Percentiles rank a stretch among this genome's conserved stretches.
These are phyloP conservation scores for Lapara coniferarum DNA, from an alignment of 2,888 invertebrate genomes.

Conservation along the genomic window DNA sequence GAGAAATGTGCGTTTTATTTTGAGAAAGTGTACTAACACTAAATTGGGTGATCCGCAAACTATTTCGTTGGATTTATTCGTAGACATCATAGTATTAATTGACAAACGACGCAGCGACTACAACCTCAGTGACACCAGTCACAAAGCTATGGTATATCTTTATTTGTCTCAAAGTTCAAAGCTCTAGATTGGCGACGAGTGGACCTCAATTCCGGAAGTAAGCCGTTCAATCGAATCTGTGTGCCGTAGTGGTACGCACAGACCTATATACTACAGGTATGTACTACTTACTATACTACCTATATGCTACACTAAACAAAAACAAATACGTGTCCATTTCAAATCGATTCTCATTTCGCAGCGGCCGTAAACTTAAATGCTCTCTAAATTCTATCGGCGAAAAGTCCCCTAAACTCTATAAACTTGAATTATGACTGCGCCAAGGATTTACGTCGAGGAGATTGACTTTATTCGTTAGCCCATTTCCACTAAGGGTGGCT, in stretches of 20 bases:
- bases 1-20: too few relatives aligned
- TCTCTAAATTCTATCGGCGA: constrained; percentile 49
- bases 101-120: neutral
- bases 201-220: neutral
- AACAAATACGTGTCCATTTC: constrained; percentile 3
- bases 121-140: neutral
- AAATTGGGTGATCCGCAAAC: too few relatives aligned
- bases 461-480: constrained; percentile 77
- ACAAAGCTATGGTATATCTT: neutral
- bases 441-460: constrained; percentile 72
- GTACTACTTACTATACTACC: too few relatives aligned
- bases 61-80: too few relatives aligned
- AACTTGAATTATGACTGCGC: constrained; percentile 74
- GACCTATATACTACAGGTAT: neutral
- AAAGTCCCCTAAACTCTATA: constrained; percentile 69
- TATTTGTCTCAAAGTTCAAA: neutral
- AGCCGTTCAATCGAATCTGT: neutral
- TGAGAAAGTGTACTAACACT: too few relatives aligned
- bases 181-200: neutral
- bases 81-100: too few relatives aligned
- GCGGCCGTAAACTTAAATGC: constrained; percentile 54
- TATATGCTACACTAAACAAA: neutral
- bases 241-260: neutral
- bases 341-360: constrained; percentile 24
- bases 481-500: constrained; percentile 63